phyloP scores from a whole-genome alignment of 2,797 vertebrate genomes.

The Ciconia nigra region DNA sequence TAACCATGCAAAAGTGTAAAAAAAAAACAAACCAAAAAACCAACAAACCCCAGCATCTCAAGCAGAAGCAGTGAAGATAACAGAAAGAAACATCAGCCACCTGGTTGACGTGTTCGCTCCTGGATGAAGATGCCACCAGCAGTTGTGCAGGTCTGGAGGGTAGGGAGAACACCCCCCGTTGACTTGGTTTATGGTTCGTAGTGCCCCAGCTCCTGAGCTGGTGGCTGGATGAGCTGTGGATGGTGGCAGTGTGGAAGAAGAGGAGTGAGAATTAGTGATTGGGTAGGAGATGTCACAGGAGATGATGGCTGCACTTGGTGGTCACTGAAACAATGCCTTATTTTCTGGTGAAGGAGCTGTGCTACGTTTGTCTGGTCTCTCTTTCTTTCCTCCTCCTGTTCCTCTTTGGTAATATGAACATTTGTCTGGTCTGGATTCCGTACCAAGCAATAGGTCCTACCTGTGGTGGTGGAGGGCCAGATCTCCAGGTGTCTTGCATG shows the following conservation, averaged over 20 bases:
- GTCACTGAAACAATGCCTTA: not conserved
- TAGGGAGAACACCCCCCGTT: accelerated
- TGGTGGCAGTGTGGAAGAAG: not conserved
- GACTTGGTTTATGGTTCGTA: not conserved
- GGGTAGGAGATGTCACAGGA: not conserved
- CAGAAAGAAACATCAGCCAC: not conserved
- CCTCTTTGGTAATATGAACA: not conserved
- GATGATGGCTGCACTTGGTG: not conserved
- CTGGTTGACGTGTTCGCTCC: not conserved
- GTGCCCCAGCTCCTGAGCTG: not conserved
- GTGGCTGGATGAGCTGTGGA: not conserved
- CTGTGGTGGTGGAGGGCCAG: not conserved
- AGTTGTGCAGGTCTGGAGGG: not conserved
- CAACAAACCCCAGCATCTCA: not conserved
- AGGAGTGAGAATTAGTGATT: not conserved
- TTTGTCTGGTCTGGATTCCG: not conserved
- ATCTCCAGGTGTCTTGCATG: not conserved
- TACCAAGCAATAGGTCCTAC: not conserved
- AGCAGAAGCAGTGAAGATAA: not conserved
- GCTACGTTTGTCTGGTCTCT: not conserved
- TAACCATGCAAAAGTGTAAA: not conserved
- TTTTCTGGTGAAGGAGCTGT: not conserved
- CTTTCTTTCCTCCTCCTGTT: not conserved
- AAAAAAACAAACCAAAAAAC: not conserved
- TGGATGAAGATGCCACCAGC: not conserved